Conservation (phyloP, 1,140 invertebrate species). For the Trinorchestia longiramus region DNA sequence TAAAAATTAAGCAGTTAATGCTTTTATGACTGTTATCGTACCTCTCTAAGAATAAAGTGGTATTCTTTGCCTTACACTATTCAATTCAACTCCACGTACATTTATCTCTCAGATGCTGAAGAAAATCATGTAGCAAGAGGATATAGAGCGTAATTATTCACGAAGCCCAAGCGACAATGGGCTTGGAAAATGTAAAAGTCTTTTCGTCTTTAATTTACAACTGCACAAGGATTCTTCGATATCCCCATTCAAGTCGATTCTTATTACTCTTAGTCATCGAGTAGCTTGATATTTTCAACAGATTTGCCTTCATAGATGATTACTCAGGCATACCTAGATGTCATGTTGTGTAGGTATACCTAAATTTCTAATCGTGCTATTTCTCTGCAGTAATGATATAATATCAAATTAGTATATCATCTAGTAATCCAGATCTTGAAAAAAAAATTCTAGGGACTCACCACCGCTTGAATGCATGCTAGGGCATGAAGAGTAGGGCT, state of each 20-base stretch:
- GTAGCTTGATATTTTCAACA: background rate
- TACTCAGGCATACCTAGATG: background rate
- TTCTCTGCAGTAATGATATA: background rate
- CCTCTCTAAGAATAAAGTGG: too few relatives aligned
- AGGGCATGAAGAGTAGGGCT: background rate
- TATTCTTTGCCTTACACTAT: too few relatives aligned
- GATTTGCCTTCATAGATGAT: background rate
- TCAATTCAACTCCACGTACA: too few relatives aligned
- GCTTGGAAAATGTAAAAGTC: background rate
- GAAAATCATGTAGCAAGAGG: too few relatives aligned
- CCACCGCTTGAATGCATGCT: background rate
- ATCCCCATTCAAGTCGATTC: background rate
- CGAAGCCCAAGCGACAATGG: background rate
- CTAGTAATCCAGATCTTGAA: background rate
- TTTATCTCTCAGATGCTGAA: too few relatives aligned
- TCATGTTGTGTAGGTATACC: background rate
- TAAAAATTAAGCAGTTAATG: too few relatives aligned
- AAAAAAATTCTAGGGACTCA: background rate
- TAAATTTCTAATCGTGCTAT: background rate
- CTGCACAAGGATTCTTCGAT: background rate
- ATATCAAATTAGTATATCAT: background rate
- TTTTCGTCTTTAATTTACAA: background rate
- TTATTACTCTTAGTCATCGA: background rate
- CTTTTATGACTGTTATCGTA: too few relatives aligned
- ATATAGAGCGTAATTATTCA: background rate